A percentile compares a stretch with the other conserved stretches of the same genome.
These are phyloP conservation scores for Clarias fuscus DNA, from an alignment of 2,797 vertebrate species.

Conservation along the genomic window DNA sequence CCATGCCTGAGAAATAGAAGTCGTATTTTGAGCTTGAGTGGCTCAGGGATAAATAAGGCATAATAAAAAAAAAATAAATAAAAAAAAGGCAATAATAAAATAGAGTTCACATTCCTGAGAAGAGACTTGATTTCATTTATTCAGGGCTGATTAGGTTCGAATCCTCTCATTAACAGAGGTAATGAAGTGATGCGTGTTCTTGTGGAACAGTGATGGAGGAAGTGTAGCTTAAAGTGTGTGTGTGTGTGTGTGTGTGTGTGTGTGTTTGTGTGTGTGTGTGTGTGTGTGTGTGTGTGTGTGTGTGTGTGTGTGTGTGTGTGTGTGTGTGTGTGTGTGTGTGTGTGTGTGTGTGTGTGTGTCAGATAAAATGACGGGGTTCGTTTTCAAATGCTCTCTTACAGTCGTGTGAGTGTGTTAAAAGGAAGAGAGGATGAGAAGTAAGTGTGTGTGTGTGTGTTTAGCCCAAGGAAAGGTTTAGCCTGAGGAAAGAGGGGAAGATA, in stretches of 20 bases:
- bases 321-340: too few relatives aligned
- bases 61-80: background rate
- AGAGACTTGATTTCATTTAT: background rate
- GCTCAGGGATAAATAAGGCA: background rate
- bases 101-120: background rate
- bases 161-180: slow-evolving; percentile 26
- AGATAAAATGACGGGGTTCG: background rate
- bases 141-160: slow-evolving; percentile 1
- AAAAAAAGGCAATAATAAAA: background rate
- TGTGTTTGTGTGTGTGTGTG: too few relatives aligned
- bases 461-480: background rate
- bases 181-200: slow-evolving; percentile 16
- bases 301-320: too few relatives aligned
- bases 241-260: background rate
- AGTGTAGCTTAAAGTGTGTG: background rate
- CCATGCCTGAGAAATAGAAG: background rate
- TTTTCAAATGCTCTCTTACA: background rate
- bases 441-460: background rate
- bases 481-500: background rate
- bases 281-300: too few relatives aligned
- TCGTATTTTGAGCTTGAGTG: background rate
- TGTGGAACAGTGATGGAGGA: background rate
- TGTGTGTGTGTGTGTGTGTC: background rate
- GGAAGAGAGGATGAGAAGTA: background rate
- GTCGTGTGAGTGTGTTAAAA: too few relatives aligned